These are phyloP conservation scores for Microctenopoma stevenorrisi DNA, from an alignment of 2,797 vertebrate species.

Conservation along the genomic window DNA sequence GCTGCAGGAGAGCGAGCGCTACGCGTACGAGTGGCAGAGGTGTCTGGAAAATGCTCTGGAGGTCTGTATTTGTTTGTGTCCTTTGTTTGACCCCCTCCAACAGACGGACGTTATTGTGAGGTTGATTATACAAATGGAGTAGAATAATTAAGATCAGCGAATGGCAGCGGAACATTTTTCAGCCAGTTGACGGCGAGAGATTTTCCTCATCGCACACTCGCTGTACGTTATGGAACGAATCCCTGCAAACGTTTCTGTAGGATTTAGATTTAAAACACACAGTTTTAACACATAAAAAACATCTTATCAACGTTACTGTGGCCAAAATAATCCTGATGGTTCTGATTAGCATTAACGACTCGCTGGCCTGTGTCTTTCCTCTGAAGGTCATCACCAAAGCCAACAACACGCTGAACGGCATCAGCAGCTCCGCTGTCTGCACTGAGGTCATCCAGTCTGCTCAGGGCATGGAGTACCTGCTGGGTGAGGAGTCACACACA, in stretches of 20 bases:
- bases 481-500: conserved; percentile 85
- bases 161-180: conserved; percentile 11
- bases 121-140: not conserved
- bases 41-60: conserved; percentile 95
- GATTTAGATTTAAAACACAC: not conserved
- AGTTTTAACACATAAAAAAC: not conserved
- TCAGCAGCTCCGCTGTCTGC: conserved; percentile 97
- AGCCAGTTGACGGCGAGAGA: not conserved
- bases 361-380: conserved; percentile 23
- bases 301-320: not conserved
- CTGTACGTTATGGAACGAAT: not conserved
- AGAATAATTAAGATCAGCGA: conserved; percentile 37
- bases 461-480: conserved; percentile 98
- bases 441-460: conserved; percentile 99
- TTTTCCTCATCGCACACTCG: conserved; percentile 1
- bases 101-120: not conserved
- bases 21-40: conserved; percentile 97
- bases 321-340: conserved; percentile 1
- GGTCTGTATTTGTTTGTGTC: conserved; percentile 81
- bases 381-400: conserved; percentile 96
- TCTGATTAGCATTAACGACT: not conserved
- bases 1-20: conserved; percentile 95
- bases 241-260: not conserved
- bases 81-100: not conserved
- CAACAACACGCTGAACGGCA: conserved; percentile 96